Evolutionary conservation across 2,888 invertebrate genomes (phyloP).

Genomic region (Cantharis rustica): DNA sequence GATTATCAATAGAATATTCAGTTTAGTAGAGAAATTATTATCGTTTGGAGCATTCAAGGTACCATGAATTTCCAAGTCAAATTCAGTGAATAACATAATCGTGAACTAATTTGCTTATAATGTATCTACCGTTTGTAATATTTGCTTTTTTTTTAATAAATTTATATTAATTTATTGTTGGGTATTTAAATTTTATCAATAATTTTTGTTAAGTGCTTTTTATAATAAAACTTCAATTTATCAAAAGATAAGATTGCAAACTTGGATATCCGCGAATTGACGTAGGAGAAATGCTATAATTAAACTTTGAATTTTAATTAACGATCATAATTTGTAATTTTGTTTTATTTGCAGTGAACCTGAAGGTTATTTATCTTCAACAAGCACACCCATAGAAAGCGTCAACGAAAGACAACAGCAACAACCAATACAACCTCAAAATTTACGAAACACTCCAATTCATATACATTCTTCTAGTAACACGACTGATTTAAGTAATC

Average conservation of each 20-base stretch:
- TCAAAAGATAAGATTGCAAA: background rate
- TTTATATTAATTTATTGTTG: background rate
- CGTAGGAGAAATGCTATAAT: background rate
- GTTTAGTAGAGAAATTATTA: too few relatives aligned
- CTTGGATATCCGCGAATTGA: background rate
- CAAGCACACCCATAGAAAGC: constrained; percentile 32
- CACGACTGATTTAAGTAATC: constrained; percentile 48
- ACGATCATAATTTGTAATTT: background rate
- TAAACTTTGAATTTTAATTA: background rate
- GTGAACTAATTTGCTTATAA: too few relatives aligned
- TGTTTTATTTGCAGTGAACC: constrained; percentile 15
- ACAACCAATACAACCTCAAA: constrained; percentile 22
- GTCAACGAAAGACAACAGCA: constrained; percentile 8
- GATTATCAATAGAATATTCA: too few relatives aligned
- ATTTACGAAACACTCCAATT: constrained; percentile 39
- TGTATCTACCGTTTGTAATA: background rate
- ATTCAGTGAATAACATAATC: too few relatives aligned
- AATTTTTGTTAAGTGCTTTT: background rate
- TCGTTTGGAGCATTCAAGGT: too few relatives aligned
- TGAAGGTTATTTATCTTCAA: constrained; percentile 9
- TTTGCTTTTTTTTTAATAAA: background rate
- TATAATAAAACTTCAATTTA: background rate
- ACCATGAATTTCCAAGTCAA: too few relatives aligned
- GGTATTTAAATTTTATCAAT: background rate
- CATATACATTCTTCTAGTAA: constrained; percentile 49